Evolutionary conservation across 2,113 vertebrate species (phyloP).

Genomic region (Myanophis thanlyinensis): DNA sequence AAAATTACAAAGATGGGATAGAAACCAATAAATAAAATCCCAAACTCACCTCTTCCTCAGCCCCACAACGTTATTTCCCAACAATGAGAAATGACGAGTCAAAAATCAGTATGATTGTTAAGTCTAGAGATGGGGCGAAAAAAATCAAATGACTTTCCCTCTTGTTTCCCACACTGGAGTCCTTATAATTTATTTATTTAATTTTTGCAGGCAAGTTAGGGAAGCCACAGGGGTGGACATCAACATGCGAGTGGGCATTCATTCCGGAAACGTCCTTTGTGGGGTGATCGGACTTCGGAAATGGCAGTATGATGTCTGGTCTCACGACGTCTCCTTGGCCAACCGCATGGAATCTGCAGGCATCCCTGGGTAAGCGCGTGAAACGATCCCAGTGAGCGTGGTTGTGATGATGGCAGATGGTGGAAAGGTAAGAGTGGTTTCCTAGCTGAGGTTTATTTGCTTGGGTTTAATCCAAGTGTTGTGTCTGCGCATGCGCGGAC

Average conservation of each 20-base stretch:
- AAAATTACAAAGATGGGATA: too few species aligned
- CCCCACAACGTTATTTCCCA: too few species aligned
- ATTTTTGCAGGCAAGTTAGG: constrained; percentile 83
- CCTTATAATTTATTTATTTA: background rate
- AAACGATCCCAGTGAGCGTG: background rate
- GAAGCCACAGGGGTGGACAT: constrained; percentile 96
- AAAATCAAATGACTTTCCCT: background rate
- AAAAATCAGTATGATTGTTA: background rate
- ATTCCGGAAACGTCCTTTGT: constrained; percentile 95
- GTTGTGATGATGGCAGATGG: background rate
- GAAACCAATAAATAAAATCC: too few species aligned
- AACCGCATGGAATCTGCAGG: constrained; percentile 99
- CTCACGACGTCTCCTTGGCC: constrained; percentile 94
- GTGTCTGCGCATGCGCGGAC: too few species aligned
- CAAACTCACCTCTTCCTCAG: background rate
- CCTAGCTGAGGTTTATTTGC: background rate
- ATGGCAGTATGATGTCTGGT: constrained; percentile 99
- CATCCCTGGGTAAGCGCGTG: constrained; percentile 83
- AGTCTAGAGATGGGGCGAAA: background rate
- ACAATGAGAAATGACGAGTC: background rate
- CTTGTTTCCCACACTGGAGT: background rate
- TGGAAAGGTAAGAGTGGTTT: background rate
- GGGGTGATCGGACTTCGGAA: constrained; percentile 96
- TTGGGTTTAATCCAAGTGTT: background rate
- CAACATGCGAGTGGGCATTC: constrained; percentile 96